A percentile compares a stretch with the other conserved stretches of the same genome.
These are phyloP conservation scores for Gymnodraco acuticeps DNA, from an alignment of 2,797 vertebrate species.

Conservation along the genomic window DNA sequence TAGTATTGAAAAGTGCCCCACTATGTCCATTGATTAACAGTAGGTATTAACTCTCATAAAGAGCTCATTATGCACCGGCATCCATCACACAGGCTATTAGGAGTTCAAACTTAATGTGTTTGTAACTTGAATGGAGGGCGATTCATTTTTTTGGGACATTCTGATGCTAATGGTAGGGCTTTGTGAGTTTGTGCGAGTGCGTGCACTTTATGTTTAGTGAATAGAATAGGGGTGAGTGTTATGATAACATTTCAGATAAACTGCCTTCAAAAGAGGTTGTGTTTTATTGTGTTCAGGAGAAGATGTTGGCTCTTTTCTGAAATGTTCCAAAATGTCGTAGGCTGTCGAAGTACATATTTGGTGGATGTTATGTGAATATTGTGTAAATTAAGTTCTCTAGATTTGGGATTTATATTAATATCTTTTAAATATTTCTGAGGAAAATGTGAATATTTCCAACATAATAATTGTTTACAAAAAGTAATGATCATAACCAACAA, in stretches of 20 bases:
- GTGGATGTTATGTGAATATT: too few species aligned
- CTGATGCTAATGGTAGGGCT: constrained; percentile 52
- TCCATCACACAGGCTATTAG: constrained; percentile 87
- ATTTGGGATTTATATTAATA: too few species aligned
- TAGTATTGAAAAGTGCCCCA: constrained; percentile 91
- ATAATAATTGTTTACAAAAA: not conserved
- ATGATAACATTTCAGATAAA: constrained; percentile 6
- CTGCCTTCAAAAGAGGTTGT: not conserved
- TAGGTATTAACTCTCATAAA: constrained; percentile 94
- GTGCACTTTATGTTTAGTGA: constrained; percentile 7
- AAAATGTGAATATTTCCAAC: too few species aligned
- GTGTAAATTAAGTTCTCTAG: too few species aligned
- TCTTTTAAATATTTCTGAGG: too few species aligned
- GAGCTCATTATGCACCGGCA: constrained; percentile 89
- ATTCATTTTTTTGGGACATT: constrained; percentile 59
- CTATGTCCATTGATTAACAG: constrained; percentile 95
- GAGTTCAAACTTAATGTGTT: constrained; percentile 84
- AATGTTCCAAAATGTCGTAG: too few species aligned
- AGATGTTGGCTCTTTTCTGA: too few species aligned
- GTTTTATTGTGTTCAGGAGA: too few species aligned
- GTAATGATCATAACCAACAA: not conserved
- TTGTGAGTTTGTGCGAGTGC: constrained; percentile 12
- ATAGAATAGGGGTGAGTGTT: constrained; percentile 5
- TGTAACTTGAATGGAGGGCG: constrained; percentile 71
- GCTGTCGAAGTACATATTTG: too few species aligned